Evolutionary conservation across 1,140 invertebrate genomes (phyloP), one percentile per base, ranked within the genome.

Genomic region (Episyrphus balteatus): DNA sequence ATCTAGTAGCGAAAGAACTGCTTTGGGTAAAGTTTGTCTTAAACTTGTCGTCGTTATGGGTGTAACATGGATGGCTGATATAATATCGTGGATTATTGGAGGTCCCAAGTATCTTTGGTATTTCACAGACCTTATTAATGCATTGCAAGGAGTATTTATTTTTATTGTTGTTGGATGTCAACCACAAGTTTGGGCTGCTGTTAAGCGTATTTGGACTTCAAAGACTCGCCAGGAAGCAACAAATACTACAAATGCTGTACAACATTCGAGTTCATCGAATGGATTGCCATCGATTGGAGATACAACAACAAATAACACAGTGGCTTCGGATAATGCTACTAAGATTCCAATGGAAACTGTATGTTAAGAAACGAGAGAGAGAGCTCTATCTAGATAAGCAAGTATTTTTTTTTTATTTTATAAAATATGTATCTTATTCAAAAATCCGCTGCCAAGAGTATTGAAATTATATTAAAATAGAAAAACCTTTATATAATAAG

Each of bases 141-240:
- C 83, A 42, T 73, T 89, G 26, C 87, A 92, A 67, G 88, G 88
- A 36, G 79, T 91, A n/a, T 80, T 90, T 59, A 90, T 92, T 46
- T 92, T 92, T 66, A 77, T 86, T 51, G 87, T 91, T 36, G 86
- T 90, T 42, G 85, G 86, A 21, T 88, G 85, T 66, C 87, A 91
- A 71, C 85, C 85, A n/a, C 83, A 86, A 71, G 77, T 84, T 31
- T 76, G 81, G 61, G 75, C 80, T 17, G 81, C 82, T 15, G 66
- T 83, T 12, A 82, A 81, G 56, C 70, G 81, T 46, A 67, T 83
- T 47, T 74, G 78, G 71, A 72, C 73, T 75, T 70, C 73, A 75
- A 66, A 70, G 56, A 52, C 72, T 68, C 44, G 72, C 62, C 53
- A 75, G 68, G 53, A 70, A 58, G 73, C 73, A 7, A 70, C 77